phyloP scores from a whole-genome alignment of 2,113 vertebrate genomes.

The Daubentonia madagascariensis region DNA sequence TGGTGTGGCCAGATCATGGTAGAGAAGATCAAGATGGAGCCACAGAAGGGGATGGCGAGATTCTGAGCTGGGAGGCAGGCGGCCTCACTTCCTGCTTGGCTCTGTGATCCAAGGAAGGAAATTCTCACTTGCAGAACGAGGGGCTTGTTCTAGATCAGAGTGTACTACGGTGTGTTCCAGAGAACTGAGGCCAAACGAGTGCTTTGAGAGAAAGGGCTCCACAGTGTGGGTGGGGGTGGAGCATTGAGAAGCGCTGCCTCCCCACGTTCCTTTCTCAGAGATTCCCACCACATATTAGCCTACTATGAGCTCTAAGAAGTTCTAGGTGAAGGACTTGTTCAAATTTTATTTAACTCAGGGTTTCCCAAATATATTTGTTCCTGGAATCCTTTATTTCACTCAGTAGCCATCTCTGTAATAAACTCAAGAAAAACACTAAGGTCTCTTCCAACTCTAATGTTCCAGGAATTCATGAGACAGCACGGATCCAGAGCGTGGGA shows the following conservation, averaged over 20 bases:
- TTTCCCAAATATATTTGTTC: background rate
- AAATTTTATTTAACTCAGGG: background rate
- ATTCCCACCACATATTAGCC: background rate
- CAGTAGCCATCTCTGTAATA: background rate
- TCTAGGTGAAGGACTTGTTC: background rate
- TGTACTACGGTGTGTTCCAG: background rate
- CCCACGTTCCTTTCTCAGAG: background rate
- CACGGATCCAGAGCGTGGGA: background rate
- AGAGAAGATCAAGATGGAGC: slow-evolving; percentile 32
- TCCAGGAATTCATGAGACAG: background rate
- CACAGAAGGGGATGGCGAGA: background rate
- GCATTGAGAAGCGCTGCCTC: background rate
- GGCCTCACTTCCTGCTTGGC: background rate
- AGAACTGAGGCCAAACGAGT: background rate
- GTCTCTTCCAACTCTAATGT: background rate
- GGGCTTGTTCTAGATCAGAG: background rate
- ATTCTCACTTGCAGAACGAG: background rate
- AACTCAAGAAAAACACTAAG: background rate
- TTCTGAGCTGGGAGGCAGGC: background rate
- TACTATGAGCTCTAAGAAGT: background rate
- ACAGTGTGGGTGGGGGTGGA: fast-evolving
- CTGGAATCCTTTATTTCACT: background rate
- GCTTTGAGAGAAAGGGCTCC: background rate
- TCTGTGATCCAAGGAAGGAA: background rate
- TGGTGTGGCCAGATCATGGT: slow-evolving; percentile 57